Evolutionary conservation across 1,140 invertebrate genomes (phyloP), one percentile per base, ranked within the genome.

Genomic region (Manduca sexta): DNA sequence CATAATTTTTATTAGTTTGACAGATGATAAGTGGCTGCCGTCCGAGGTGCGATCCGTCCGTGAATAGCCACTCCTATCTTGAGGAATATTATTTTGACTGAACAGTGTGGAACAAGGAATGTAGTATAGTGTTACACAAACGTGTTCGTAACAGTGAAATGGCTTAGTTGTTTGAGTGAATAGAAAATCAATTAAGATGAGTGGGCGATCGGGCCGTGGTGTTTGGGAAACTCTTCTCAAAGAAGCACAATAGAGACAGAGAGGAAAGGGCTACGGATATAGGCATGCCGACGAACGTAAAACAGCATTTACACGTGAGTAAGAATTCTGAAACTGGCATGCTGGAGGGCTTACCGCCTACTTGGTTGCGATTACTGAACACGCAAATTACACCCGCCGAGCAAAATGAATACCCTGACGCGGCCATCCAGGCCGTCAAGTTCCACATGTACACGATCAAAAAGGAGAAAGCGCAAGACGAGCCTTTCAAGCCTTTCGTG

Each of bases 391-490:
- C 94, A 29, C 90, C 91, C 56, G 91, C 90, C 37, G 97, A 98
- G 77, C 95, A 97, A 79, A 90, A 93, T 74, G 91, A 97, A 66
- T 96, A 98, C 88, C 96, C 97, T 1, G 91, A 93, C 60, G 96
- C 96, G 14, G 89, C 88, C 0, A 88, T 88, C 15, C 94, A 97
- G 76, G 97, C 97, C 2, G 90, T 98, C 21, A 96, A 96, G 67
- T 97, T 94, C 74, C 97, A 97, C 72, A 95, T 95, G 72, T 93
- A 94, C 76, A 92, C 92, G 1, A 93, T 94, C 38, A 93, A 93
- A 64, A 92, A 93, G 53, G 92, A 91, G 69, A 90, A 90, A 26
- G 88, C 88, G n/a, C 73, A 68, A 26, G 67, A 83, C 45, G 86
- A 88, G 56, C 88, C 88, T 31, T 92, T 93, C 62, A 96, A 96